Evolutionary conservation across 37 sponge, comb jelly and placozoan species (phyloP), one percentile per base, ranked within the genome.

Genomic region (Petrosia ficiformis): DNA sequence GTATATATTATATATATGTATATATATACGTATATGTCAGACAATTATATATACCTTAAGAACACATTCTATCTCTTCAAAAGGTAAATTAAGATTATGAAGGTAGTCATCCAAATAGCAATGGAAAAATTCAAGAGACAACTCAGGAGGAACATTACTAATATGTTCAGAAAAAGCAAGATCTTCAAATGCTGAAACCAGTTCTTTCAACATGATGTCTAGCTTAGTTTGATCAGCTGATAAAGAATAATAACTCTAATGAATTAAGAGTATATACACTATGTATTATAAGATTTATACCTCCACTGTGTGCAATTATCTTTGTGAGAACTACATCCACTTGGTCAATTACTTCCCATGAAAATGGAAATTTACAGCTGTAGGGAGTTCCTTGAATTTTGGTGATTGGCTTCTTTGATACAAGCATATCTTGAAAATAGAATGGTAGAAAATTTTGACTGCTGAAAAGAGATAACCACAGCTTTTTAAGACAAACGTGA

Each of bases 321-420:
- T 61, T 61, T 26, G 63, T 61, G 63, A 11, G n/a, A 5, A 61
- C 63, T 22, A 29, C 63, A 61, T 61, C 26, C 11, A 61, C 63
- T 61, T 61, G 63, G n/a, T 61, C 63, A 61, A 61, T 61, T n/a
- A 61, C n/a, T 61, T 61, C 63, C 63, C 63, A 61, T 11, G 63
- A 61, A 61, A 61, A 61, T 61, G 63, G 63, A n/a, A 61, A 61
- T 22, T 61, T 61, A 61, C 63, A 61, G 28, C 28, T 61, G 63
- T 61, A 61, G 22, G 5, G 14, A 6, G 28, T 11, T 61, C 28
- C 28, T 26, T 11, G 6, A 5, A 61, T n/a, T 6, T 61, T n/a
- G 5, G n/a, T 61, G 28, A 29, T n/a, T 11, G 22, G 22, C 6
- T 6, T 26, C 6, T 5, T n/a, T 61, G 63, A n/a, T 26, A 29